These are phyloP conservation scores for Pteronotus mesoamericanus DNA, from an alignment of 2,797 vertebrate genomes.

Conservation along the genomic window DNA sequence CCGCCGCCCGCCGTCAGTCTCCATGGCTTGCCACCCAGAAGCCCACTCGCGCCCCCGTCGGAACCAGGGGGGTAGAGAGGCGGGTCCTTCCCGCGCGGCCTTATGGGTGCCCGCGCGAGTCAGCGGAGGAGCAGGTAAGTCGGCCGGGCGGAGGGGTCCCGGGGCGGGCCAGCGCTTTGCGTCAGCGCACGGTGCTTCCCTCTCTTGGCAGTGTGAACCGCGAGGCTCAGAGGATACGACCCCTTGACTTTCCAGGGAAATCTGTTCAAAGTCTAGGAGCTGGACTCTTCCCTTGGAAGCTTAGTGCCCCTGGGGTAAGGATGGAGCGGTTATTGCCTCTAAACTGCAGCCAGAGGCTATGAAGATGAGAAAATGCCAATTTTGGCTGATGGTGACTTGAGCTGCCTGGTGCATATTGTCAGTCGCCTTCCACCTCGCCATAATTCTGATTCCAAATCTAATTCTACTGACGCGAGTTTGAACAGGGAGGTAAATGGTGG, in stretches of 20 bases:
- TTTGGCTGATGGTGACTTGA: neutral
- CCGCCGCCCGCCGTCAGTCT: no score
- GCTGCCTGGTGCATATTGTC: neutral
- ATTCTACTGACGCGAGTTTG: neutral
- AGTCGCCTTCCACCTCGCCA: neutral
- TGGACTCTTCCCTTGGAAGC: neutral
- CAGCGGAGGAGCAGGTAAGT: neutral
- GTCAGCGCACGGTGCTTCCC: no score
- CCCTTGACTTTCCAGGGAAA: neutral
- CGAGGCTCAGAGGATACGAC: neutral
- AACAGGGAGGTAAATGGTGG: neutral
- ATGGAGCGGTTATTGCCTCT: neutral
- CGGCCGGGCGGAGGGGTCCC: fast-evolving
- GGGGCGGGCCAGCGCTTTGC: neutral
- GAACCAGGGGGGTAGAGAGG: neutral
- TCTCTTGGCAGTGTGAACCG: neutral
- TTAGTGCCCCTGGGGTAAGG: neutral
- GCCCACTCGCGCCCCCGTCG: neutral
- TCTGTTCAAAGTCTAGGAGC: neutral
- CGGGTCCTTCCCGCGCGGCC: neutral
- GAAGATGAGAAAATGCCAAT: neutral
- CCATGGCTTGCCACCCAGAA: neutral
- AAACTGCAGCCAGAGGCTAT: neutral
- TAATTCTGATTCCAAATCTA: neutral
- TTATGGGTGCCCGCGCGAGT: neutral